Percentiles rank a stretch among this genome's conserved stretches.
phyloP scores from a whole-genome alignment of 2,888 invertebrate species.

The Horisme vitalbata region DNA sequence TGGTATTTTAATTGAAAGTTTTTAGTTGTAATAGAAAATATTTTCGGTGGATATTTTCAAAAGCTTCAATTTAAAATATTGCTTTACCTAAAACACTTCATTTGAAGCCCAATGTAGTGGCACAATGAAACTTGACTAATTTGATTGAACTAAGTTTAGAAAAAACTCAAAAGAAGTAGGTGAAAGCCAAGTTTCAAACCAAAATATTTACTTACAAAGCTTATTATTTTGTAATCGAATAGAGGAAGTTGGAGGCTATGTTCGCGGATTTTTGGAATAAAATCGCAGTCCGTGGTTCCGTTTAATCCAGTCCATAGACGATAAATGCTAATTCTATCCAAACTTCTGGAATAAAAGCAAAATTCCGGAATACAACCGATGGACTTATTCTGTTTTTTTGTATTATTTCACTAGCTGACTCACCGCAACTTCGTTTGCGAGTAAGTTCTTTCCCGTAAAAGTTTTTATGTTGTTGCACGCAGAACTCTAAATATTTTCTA shows the following conservation, averaged over 20 bases:
- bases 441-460: too few species aligned
- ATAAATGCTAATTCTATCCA: constrained; percentile 68
- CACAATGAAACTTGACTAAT: constrained; percentile 9
- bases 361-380: constrained; percentile 49
- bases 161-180: constrained; percentile 7
- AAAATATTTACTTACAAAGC: constrained; percentile 23
- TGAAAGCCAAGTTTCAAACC: constrained; percentile 15
- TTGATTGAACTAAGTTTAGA: constrained; percentile 2
- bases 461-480: too few species aligned
- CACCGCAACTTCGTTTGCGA: too few species aligned
- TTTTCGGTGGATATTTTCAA: too few species aligned
- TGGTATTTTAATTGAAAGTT: too few species aligned
- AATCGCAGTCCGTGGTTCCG: constrained; percentile 51
- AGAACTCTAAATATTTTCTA: too few species aligned
- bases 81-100: too few species aligned
- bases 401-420: too few species aligned
- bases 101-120: too few species aligned
- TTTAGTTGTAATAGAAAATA: too few species aligned
- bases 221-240: constrained; percentile 23
- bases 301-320: constrained; percentile 61
- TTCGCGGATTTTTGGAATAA: constrained; percentile 37
- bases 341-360: constrained; percentile 60
- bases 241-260: constrained; percentile 21
- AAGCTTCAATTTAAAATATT: too few species aligned
- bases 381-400: neutral